A percentile compares a stretch with the other conserved stretches of the same genome.
Conservation (phyloP, 2,888 invertebrate species). For the Phaedon cochleariae region DNA sequence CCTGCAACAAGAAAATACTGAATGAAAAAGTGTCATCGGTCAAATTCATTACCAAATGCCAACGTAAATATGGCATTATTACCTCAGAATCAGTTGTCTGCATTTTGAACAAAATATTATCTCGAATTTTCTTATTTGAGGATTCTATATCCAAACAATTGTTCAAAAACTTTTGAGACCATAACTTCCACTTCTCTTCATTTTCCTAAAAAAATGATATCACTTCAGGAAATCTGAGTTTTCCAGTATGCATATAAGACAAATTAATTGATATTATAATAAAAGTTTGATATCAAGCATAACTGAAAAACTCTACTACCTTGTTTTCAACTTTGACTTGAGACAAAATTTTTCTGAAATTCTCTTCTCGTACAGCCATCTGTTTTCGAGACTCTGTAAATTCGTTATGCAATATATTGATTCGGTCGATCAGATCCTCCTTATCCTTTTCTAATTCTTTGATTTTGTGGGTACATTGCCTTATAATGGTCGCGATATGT, state of each 20-base stretch:
- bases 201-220: constrained; percentile 37
- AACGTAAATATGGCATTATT: constrained; percentile 1
- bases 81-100: constrained; percentile 44
- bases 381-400: constrained; percentile 35
- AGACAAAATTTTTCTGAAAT: constrained; percentile 34
- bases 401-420: constrained; percentile 36
- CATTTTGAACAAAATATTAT: constrained; percentile 41
- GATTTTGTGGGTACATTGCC: constrained; percentile 48
- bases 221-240: not conserved
- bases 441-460: constrained; percentile 46
- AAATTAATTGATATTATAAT: too few species aligned
- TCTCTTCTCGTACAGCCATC: constrained; percentile 31
- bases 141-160: constrained; percentile 46
- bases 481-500: constrained; percentile 46
- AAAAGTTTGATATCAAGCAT: not conserved
- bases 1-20: constrained; percentile 31
- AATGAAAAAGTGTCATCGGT: too few species aligned
- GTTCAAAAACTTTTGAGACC: constrained; percentile 42
- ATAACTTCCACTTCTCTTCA: constrained; percentile 40
- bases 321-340: constrained; percentile 36
- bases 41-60: not conserved
- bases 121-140: constrained; percentile 41
- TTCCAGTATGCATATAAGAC: too few species aligned
- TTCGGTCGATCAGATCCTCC: constrained; percentile 35
- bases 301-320: constrained; percentile 24